phyloP scores from a whole-genome alignment of 2,113 vertebrate species.

The Chionomys nivalis region DNA sequence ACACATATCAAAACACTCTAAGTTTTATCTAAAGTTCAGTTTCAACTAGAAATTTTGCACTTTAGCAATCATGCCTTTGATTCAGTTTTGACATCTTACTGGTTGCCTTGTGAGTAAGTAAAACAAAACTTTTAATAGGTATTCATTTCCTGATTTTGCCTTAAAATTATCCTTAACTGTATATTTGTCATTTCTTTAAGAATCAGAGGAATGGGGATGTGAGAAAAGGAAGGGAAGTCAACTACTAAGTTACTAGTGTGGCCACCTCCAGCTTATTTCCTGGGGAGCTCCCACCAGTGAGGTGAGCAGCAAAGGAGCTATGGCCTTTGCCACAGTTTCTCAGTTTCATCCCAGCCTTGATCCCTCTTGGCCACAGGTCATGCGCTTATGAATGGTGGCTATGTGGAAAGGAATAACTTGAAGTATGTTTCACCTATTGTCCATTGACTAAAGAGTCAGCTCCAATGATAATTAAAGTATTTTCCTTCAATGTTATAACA shows the following conservation, averaged over 20 bases:
- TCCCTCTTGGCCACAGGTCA: not conserved
- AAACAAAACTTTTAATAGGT: not conserved
- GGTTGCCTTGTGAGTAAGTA: not conserved
- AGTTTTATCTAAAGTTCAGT: constrained; percentile 26
- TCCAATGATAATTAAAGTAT: not conserved
- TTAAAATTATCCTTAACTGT: not conserved
- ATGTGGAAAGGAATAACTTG: not conserved
- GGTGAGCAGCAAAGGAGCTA: not conserved
- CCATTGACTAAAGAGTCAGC: not conserved
- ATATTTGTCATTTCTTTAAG: not conserved
- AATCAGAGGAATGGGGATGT: not conserved
- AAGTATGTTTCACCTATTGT: not conserved
- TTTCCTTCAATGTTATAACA: not conserved
- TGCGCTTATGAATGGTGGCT: not conserved
- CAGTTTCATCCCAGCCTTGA: not conserved
- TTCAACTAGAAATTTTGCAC: not conserved
- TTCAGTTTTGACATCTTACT: not conserved
- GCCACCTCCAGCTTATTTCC: not conserved
- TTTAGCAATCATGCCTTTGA: constrained; percentile 15
- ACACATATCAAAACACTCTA: not conserved
- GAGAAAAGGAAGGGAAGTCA: not conserved
- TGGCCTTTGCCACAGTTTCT: not conserved
- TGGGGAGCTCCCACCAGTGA: not conserved
- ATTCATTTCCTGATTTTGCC: constrained; percentile 16
- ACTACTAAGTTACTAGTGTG: not conserved